Evolutionary conservation across 2,888 invertebrate genomes (phyloP).

Genomic region (Petrolisthes cinctipes): DNA sequence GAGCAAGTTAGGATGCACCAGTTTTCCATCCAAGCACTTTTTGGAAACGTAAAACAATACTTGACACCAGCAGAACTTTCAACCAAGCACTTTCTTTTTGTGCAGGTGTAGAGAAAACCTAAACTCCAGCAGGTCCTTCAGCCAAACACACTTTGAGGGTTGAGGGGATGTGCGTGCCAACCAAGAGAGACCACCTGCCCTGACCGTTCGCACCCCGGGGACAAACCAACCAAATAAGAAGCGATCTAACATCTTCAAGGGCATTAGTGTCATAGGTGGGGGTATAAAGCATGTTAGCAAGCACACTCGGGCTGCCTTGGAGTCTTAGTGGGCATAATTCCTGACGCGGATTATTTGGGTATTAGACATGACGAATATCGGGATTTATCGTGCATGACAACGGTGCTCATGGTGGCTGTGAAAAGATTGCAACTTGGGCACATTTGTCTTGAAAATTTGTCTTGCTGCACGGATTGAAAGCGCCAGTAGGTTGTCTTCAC

Average conservation of each 20-base stretch:
- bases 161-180: background rate
- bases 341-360: background rate
- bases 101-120: too few relatives aligned
- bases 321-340: background rate
- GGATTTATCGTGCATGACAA: background rate
- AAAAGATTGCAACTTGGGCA: too few relatives aligned
- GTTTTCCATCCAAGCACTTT: too few relatives aligned
- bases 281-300: constrained; percentile 17
- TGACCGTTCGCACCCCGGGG: constrained; percentile 19
- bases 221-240: constrained; percentile 9
- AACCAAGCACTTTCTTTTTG: too few relatives aligned
- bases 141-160: too few relatives aligned
- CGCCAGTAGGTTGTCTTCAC: too few relatives aligned
- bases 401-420: background rate
- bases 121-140: too few relatives aligned
- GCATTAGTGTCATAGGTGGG: constrained; percentile 28
- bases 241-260: constrained; percentile 31
- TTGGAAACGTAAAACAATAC: too few relatives aligned
- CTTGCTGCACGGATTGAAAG: too few relatives aligned
- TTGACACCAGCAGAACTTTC: too few relatives aligned
- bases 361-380: background rate
- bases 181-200: constrained; percentile 26
- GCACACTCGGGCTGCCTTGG: background rate
- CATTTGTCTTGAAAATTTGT: too few relatives aligned
- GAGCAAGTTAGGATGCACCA: too few relatives aligned